Percentiles rank a stretch among this genome's conserved stretches.
Conservation (phyloP, 2,888 invertebrate species). For the Lasioglossum figueresi region DNA sequence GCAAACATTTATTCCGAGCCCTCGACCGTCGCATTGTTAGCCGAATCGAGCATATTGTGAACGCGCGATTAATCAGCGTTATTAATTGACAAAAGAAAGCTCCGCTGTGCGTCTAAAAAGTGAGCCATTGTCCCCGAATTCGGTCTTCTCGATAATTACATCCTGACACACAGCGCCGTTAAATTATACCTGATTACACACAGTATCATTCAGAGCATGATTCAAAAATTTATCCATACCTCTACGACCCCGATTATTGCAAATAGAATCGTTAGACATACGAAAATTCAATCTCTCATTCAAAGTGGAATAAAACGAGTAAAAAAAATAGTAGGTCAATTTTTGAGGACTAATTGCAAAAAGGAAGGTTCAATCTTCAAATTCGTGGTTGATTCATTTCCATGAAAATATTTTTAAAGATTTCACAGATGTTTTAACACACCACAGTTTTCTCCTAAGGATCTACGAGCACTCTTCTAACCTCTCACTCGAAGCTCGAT, state of each 20-base stretch:
- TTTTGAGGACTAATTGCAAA: not conserved
- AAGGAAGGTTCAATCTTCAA: accelerated
- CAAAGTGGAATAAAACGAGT: not conserved
- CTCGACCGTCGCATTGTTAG: slow-evolving; percentile 44
- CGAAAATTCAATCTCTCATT: not conserved
- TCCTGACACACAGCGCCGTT: not conserved
- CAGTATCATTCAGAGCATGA: not conserved
- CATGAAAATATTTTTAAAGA: not conserved
- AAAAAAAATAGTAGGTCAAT: not conserved
- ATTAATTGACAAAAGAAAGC: not conserved
- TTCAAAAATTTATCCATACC: not conserved
- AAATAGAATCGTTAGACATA: not conserved
- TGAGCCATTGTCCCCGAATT: not conserved
- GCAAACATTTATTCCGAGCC: slow-evolving; percentile 53
- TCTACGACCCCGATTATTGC: not conserved
- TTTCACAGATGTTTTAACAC: no score
- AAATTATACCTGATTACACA: not conserved
- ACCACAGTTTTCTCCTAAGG: no score
- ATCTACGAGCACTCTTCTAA: no score
- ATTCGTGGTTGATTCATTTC: not conserved
- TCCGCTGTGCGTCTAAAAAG: not conserved
- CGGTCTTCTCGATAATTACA: not conserved
- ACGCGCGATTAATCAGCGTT: slow-evolving; percentile 47
- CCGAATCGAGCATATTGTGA: slow-evolving; percentile 45
- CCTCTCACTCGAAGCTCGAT: no score